Percentiles rank a stretch among this genome's conserved stretches.
Conservation (phyloP, 1,140 invertebrate species). For the Gryon sp. region DNA sequence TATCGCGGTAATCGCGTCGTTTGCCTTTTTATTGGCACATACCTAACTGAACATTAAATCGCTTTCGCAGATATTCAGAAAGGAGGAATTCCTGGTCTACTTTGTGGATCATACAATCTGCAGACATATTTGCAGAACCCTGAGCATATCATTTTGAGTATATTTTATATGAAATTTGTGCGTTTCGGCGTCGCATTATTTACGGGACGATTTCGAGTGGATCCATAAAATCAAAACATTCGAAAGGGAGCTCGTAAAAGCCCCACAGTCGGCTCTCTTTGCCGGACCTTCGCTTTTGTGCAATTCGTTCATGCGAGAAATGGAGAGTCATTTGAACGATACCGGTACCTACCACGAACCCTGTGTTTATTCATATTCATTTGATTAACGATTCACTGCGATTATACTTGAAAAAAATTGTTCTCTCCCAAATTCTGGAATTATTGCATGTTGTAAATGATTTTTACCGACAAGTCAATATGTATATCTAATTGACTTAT, state of each 20-base stretch:
- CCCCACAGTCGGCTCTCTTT: conserved; percentile 38
- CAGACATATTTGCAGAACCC: neutral
- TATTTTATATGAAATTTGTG: conserved; percentile 24
- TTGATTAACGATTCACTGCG: conserved; percentile 22
- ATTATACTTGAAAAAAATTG: conserved; percentile 18
- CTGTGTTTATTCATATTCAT: conserved; percentile 39
- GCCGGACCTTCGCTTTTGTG: conserved; percentile 43
- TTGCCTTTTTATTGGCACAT: conserved; percentile 34
- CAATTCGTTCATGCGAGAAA: conserved; percentile 40
- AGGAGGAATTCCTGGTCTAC: conserved; percentile 29
- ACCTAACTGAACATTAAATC: conserved; percentile 31
- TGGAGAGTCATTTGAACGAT: conserved; percentile 32
- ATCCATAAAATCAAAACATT: conserved; percentile 57
- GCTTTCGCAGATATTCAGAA: conserved; percentile 30
- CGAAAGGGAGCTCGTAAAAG: conserved; percentile 49
- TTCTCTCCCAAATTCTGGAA: conserved; percentile 7
- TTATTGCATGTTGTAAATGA: conserved; percentile 2
- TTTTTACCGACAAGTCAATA: too few relatives aligned
- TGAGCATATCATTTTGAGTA: conserved; percentile 20
- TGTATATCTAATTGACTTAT: too few relatives aligned
- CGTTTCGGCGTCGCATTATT: conserved; percentile 23
- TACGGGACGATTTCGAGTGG: conserved; percentile 26
- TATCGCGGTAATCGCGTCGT: conserved; percentile 28
- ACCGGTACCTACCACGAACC: neutral
- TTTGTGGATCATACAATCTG: conserved; percentile 4